Evolutionary conservation across 2,113 vertebrate species (phyloP), one percentile per base, ranked within the genome.

Genomic region (Corythoichthys intestinalis): DNA sequence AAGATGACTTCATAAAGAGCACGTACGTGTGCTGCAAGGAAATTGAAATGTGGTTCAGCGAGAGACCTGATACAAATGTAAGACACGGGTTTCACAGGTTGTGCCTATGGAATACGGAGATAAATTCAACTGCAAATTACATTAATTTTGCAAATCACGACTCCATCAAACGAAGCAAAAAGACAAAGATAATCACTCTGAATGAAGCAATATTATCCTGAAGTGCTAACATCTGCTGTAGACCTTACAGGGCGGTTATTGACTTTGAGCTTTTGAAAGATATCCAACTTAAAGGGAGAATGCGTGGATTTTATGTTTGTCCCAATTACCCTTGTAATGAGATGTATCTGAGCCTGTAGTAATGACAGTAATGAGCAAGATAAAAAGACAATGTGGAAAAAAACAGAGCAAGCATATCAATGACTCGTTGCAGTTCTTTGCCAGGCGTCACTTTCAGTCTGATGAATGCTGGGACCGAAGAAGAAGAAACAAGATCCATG

Each of bases 251-350:
- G 6, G 17, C 74, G 13, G 80, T 83, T 86, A 72, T 75, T 75
- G 80, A 79, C 80, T 76, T 61, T 69, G 64, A 92, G 81, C 81
- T 74, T 90, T 87, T 87, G 89, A 90, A 85, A 93, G 83, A 92
- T 84, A 91, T 91, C 88, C 83, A 92, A 93, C 91, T 93, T 92
- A 93, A 91, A 93, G 89, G 90, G 82, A 71, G 49, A 73, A 83
- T 90, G 66, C 8, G 20, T 39, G 2, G 49, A 72, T 91, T 92
- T 92, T 81, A 92, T 91, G 93, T 94, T 94, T 94, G 93, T 95
- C 92, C 93, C 92, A 95, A 94, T 96, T 95, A 94, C 94, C 94
- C 93, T 95, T 94, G 93, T 93, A 94, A 94, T 89, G 85, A 94
- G 93, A 94, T 91, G 91, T 94, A 94, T 91, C 91, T 84, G 89